phyloP scores from a whole-genome alignment of 1,140 invertebrate genomes.

The Bombus sibiricus region DNA sequence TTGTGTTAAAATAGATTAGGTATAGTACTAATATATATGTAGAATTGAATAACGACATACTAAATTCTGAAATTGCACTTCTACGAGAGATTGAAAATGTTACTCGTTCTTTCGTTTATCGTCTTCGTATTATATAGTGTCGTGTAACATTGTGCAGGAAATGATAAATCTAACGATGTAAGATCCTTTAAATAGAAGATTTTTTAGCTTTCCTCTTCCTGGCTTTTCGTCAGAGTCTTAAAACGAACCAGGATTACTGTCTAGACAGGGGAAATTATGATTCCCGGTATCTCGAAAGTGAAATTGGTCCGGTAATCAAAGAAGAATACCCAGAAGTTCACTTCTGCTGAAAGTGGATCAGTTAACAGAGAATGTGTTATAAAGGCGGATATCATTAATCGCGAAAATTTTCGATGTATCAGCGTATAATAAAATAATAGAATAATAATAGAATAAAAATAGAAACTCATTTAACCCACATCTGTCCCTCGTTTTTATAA shows the following conservation, averaged over 20 bases:
- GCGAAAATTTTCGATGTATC: background rate
- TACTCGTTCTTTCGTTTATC: background rate
- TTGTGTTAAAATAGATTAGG: too few species aligned
- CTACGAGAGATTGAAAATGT: background rate
- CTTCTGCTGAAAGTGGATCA: background rate
- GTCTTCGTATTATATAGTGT: background rate
- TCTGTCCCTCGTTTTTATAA: background rate
- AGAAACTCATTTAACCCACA: background rate
- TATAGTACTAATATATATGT: too few species aligned
- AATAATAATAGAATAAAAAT: background rate
- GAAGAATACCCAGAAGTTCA: constrained; percentile 5
- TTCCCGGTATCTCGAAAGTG: constrained; percentile 3
- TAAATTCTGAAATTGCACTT: background rate
- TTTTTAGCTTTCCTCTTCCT: constrained; percentile 3
- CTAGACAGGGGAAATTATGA: constrained; percentile 9
- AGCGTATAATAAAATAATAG: background rate
- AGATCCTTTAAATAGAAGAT: background rate
- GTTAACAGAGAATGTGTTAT: background rate
- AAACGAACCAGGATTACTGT: constrained; percentile 1
- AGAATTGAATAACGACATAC: background rate
- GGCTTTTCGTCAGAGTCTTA: constrained; percentile 1
- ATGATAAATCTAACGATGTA: background rate
- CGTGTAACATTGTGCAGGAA: background rate
- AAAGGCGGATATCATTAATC: background rate
- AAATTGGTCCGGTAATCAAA: constrained; percentile 10